These are phyloP conservation scores for Lobophora halterata DNA, from an alignment of 2,888 invertebrate genomes.

Conservation along the genomic window DNA sequence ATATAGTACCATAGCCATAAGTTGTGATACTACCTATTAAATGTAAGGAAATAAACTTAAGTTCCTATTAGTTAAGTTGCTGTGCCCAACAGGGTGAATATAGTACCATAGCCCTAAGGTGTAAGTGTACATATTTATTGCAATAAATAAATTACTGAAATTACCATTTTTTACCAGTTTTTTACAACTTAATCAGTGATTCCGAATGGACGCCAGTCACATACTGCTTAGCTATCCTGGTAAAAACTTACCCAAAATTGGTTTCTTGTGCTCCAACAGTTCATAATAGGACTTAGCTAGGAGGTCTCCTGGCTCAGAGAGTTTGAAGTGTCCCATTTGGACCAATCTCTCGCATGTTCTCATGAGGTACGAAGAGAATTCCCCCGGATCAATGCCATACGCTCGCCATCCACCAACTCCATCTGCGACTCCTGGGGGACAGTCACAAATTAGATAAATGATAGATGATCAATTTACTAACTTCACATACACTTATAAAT, in stretches of 20 bases:
- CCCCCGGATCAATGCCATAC: constrained; percentile 98
- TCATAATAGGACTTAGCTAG: constrained; percentile 96
- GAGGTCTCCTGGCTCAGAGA: constrained; percentile 92
- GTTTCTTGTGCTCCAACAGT: constrained; percentile 94
- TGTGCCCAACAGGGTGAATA: too few relatives aligned
- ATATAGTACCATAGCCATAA: too few relatives aligned
- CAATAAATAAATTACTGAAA: not conserved
- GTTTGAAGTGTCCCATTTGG: constrained; percentile 92
- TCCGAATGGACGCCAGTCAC: too few relatives aligned
- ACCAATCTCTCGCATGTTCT: constrained; percentile 96
- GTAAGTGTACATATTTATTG: constrained; percentile 2
- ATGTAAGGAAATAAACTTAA: too few relatives aligned
- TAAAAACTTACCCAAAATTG: constrained; percentile 90
- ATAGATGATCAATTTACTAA: too few relatives aligned
- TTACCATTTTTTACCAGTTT: too few relatives aligned
- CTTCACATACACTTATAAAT: too few relatives aligned
- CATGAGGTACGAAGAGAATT: constrained; percentile 97
- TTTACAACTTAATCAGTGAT: too few relatives aligned
- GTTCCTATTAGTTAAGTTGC: too few relatives aligned
- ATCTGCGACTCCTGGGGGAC: constrained; percentile 96
- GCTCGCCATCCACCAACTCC: constrained; percentile 99
- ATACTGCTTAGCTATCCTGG: too few relatives aligned
- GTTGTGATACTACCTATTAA: too few relatives aligned
- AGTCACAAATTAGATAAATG: constrained; percentile 20
- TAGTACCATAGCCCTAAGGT: too few relatives aligned